Conservation (phyloP, 1,140 invertebrate species). For the Vanessa atalanta region DNA sequence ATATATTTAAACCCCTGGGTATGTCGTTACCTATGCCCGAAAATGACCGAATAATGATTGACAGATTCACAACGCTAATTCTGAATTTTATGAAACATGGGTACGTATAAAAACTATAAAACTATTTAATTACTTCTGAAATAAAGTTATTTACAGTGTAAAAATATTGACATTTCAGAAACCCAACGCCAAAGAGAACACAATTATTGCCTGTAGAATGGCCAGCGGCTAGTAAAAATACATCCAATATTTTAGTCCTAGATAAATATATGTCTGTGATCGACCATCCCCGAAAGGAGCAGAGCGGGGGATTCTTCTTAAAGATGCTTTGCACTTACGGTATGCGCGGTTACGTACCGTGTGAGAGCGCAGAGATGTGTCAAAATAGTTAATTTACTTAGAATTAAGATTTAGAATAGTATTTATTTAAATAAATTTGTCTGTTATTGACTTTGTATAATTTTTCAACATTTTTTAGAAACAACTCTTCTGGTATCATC, state of each 20-base stretch:
- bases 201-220: constrained; percentile 45
- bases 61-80: constrained; percentile 57
- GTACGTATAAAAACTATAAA: constrained; percentile 45
- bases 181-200: constrained; percentile 49
- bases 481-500: no score
- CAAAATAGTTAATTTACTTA: neutral
- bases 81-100: constrained; percentile 70
- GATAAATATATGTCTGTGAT: constrained; percentile 35
- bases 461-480: no score
- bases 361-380: constrained; percentile 45
- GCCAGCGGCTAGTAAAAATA: constrained; percentile 40
- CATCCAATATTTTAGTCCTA: constrained; percentile 44
- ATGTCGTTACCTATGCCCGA: constrained; percentile 48
- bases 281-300: constrained; percentile 21
- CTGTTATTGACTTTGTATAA: no score
- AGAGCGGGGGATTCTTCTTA: constrained; percentile 41
- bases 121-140: neutral
- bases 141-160: neutral
- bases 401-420: neutral
- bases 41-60: constrained; percentile 53
- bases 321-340: constrained; percentile 54
- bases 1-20: constrained; percentile 66
- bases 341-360: constrained; percentile 52
- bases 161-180: constrained; percentile 35
- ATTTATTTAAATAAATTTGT: no score